Base-by-base conservation (phyloP, 2,797 vertebrate genomes). In the Sebastolobus alascanus region DNA sequence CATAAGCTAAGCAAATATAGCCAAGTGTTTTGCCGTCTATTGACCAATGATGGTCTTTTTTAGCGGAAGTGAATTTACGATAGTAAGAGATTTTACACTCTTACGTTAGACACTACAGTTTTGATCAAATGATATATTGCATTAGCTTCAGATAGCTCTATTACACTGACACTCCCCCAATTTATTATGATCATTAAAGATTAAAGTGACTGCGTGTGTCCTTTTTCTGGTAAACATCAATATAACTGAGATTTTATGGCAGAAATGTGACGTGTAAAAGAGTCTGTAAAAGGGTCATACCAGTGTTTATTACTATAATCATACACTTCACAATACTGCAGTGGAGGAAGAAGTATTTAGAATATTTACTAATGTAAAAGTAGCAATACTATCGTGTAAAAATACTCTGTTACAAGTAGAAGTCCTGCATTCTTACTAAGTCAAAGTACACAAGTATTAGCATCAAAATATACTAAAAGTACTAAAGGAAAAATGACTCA, bases 61-160 rank as follows among this genome's bases (percentile, higher is more conserved):
- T 20, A 40, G 75, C 73, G 81, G 82, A 87, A 87, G 70, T 82
- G 80, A 84, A 70, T 80, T 9, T 6, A 20, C 20, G 18, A 1
- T 2, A 6, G 7, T 18, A 27, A 46, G 58, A 22, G 0, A 43
- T 64, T 64, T 40, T 10, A 8, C 12, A 7, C 12, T 59, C 6
- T 38, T 5, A 31, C 40, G 4, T 16, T 27, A 10, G 22, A 46
- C 18, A 33, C 11, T 11, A 2, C 22, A 20, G 3, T 1, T 6
- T 10, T 18, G 0, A 8, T 5, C 7, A 22, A n/a, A 10, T 67
- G 18, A 0, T 6, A 1, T 1, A 9, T 11, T 16, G 14, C 6
- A 2, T n/a, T 29, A 59, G 31, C 6, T 5, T 4, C 2, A 4
- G 8, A 14, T 16, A 16, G 35, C 25, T 61, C 1, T 10, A 1